A percentile compares a stretch with the other conserved stretches of the same genome.
These are phyloP conservation scores for Elegia similella DNA, from an alignment of 2,888 invertebrate genomes.

Conservation along the genomic window DNA sequence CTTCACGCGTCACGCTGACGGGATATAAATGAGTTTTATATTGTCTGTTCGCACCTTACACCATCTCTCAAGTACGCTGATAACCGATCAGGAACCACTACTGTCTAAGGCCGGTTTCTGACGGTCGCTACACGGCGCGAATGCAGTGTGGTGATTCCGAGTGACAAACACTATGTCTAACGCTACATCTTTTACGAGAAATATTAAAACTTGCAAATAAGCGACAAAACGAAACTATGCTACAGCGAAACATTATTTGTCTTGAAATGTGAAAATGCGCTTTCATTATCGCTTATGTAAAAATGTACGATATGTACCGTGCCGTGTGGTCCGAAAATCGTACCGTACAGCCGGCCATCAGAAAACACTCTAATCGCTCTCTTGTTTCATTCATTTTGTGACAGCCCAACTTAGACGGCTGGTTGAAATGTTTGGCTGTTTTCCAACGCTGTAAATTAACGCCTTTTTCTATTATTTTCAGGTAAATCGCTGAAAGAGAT, in stretches of 20 bases:
- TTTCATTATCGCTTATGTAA: no score
- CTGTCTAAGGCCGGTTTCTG: conserved; percentile 23
- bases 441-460: conserved; percentile 77
- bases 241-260: no score
- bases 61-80: conserved; percentile 62
- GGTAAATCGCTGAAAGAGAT: conserved; percentile 75
- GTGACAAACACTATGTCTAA: no score
- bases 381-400: conserved; percentile 72
- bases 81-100: conserved; percentile 64
- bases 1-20: conserved; percentile 68
- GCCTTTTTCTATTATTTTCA: conserved; percentile 74
- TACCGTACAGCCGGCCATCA: no score
- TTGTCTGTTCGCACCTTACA: conserved; percentile 75
- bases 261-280: no score
- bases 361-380: conserved; percentile 45
- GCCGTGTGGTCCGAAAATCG: no score
- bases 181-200: no score
- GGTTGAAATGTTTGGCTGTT: conserved; percentile 75
- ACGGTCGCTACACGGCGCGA: no score
- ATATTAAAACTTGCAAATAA: no score
- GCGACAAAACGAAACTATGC: no score
- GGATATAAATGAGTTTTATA: conserved; percentile 78
- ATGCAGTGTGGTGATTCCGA: no score
- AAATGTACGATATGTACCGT: no score
- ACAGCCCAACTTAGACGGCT: conserved; percentile 71